phyloP scores from a whole-genome alignment of 92 coral and sea anemone species.

The Hydrozoanthus gracilis region DNA sequence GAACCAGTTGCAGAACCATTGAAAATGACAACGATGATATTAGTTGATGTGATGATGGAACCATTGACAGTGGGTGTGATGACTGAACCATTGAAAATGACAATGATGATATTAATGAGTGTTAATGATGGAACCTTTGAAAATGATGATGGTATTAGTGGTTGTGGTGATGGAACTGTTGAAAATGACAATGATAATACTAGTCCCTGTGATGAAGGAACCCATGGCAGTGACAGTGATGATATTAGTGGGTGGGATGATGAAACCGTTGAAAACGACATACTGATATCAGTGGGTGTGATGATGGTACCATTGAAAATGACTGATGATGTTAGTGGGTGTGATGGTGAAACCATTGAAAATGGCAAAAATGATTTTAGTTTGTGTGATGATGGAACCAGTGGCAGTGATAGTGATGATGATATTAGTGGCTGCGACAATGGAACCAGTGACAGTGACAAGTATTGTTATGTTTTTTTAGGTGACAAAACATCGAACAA shows the following conservation, averaged over 20 bases:
- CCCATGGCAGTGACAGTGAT: not conserved
- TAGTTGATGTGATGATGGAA: not conserved
- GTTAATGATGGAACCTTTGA: not conserved
- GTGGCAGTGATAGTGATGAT: not conserved
- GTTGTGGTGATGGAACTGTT: too few species aligned
- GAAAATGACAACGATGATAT: not conserved
- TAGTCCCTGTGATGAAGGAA: not conserved
- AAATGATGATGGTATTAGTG: not conserved
- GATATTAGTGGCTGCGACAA: not conserved
- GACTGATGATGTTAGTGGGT: not conserved
- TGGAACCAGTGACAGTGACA: not conserved
- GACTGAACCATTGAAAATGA: not conserved
- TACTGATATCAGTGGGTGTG: not conserved
- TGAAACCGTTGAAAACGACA: not conserved
- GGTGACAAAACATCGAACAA: slow-evolving; percentile 69
- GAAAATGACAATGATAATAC: not conserved
- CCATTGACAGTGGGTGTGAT: not conserved
- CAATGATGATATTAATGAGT: not conserved
- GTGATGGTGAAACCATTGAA: not conserved
- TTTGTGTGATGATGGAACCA: not conserved
- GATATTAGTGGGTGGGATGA: too few species aligned
- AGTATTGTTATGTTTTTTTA: slow-evolving; percentile 55
- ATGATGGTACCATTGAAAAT: not conserved
- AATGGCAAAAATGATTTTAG: not conserved
- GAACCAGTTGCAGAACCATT: not conserved